A percentile compares a stretch with the other conserved stretches of the same genome.
These are phyloP conservation scores for Hydropsyche tenuis DNA, from an alignment of 1,140 invertebrate species.

Conservation along the genomic window DNA sequence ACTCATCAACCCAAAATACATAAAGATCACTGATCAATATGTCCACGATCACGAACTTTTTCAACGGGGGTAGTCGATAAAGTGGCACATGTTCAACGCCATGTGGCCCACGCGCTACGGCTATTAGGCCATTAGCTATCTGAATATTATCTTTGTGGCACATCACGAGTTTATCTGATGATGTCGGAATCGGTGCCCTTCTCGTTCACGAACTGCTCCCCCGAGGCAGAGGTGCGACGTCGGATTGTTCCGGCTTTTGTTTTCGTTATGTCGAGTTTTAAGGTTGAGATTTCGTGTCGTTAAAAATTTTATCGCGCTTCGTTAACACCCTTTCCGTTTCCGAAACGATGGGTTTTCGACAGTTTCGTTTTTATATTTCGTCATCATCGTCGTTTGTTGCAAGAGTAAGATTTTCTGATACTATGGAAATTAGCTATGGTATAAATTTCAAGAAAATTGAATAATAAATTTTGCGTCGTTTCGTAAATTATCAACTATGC, in stretches of 20 bases:
- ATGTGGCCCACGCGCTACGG: conserved; percentile 34
- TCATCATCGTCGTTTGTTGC: no score
- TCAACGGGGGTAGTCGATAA: conserved; percentile 1
- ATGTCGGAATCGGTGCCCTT: conserved; percentile 10
- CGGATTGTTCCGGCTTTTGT: neutral
- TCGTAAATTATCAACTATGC: no score
- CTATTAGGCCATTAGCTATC: conserved; percentile 37
- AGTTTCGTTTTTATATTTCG: no score
- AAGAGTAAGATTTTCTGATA: no score
- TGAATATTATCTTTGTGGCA: conserved; percentile 30
- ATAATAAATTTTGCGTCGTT: no score
- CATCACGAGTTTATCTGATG: conserved; percentile 29
- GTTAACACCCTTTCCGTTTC: neutral
- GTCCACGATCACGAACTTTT: neutral
- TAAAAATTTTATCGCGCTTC: neutral
- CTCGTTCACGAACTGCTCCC: neutral
- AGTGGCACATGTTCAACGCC: conserved; percentile 20
- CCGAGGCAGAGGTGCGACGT: neutral
- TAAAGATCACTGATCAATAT: neutral
- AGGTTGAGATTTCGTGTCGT: neutral
- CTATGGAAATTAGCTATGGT: no score
- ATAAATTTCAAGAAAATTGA: no score
- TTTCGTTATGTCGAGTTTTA: neutral
- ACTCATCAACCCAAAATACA: no score
- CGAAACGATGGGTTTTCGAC: neutral